These are phyloP conservation scores for Diploscapter pachys DNA, from an alignment of 1,140 invertebrate genomes.

Conservation along the genomic window DNA sequence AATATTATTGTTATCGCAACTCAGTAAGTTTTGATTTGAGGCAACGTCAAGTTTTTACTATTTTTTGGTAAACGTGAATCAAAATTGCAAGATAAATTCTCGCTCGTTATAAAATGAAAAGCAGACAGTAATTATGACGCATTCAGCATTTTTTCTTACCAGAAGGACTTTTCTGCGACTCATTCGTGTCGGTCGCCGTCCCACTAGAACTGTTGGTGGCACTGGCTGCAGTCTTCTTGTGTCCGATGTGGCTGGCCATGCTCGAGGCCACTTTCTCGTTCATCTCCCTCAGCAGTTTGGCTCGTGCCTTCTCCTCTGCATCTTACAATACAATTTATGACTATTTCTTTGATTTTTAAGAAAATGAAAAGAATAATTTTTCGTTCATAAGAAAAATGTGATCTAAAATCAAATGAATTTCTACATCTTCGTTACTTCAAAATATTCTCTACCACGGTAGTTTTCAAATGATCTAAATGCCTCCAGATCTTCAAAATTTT, in stretches of 20 bases:
- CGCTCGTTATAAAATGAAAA: no score
- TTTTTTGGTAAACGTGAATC: no score
- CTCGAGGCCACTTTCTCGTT: constrained; percentile 15
- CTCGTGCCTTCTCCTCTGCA: constrained; percentile 28
- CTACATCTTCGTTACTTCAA: background rate
- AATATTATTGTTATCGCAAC: no score
- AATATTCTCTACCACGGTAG: background rate
- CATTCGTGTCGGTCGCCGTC: constrained; percentile 8
- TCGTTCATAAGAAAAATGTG: background rate
- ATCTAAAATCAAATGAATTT: background rate
- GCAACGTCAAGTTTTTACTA: no score
- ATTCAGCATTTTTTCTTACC: no score
- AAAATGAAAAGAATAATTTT: background rate
- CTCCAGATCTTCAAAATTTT: background rate
- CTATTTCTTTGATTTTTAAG: background rate
- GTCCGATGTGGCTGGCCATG: background rate
- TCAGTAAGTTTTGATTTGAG: no score
- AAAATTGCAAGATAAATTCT: no score
- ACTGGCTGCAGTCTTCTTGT: constrained; percentile 2
- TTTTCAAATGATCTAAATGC: constrained; percentile 7
- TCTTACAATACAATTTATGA: constrained; percentile 2
- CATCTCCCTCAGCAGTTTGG: constrained; percentile 18
- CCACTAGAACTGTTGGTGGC: background rate
- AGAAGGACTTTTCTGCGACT: constrained; percentile 27
- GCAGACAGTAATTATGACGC: no score